Evolutionary conservation across 1,140 invertebrate species (phyloP).

Genomic region (Helicorthomorpha holstii): DNA sequence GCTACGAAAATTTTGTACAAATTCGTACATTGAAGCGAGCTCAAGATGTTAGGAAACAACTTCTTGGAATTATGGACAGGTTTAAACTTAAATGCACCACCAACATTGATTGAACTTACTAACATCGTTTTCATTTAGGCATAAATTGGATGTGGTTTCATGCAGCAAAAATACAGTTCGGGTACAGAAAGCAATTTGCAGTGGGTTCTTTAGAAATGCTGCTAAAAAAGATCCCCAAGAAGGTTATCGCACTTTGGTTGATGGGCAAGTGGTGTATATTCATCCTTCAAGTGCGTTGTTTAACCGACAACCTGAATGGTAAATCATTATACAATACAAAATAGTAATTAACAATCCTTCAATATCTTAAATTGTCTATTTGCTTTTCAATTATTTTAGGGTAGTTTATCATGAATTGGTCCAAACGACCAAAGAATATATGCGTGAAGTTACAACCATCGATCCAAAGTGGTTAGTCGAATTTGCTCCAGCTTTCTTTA

Average conservation of each 20-base stretch:
- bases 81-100: constrained; percentile 19
- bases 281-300: constrained; percentile 96
- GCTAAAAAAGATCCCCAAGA: constrained; percentile 99
- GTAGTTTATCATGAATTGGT: constrained; percentile 98
- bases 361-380: constrained; percentile 1
- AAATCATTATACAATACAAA: constrained; percentile 23
- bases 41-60: constrained; percentile 95
- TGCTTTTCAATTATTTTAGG: constrained; percentile 36
- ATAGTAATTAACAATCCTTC: neutral
- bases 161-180: constrained; percentile 88
- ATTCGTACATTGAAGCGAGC: constrained; percentile 89
- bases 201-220: constrained; percentile 96
- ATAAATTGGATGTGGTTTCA: constrained; percentile 93
- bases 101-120: neutral
- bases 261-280: constrained; percentile 97
- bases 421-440: constrained; percentile 98
- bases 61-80: constrained; percentile 95
- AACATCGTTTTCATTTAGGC: constrained; percentile 43
- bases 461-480: constrained; percentile 99
- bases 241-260: constrained; percentile 92
- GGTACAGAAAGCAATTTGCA: constrained; percentile 96
- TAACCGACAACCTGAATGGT: constrained; percentile 96
- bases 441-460: constrained; percentile 96
- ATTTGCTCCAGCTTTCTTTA: constrained; percentile 97
- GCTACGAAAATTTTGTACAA: constrained; percentile 99